A percentile compares a stretch with the other conserved stretches of the same genome.
phyloP scores from a whole-genome alignment of 2,888 invertebrate species.

The Chymomyza procnemis region DNA sequence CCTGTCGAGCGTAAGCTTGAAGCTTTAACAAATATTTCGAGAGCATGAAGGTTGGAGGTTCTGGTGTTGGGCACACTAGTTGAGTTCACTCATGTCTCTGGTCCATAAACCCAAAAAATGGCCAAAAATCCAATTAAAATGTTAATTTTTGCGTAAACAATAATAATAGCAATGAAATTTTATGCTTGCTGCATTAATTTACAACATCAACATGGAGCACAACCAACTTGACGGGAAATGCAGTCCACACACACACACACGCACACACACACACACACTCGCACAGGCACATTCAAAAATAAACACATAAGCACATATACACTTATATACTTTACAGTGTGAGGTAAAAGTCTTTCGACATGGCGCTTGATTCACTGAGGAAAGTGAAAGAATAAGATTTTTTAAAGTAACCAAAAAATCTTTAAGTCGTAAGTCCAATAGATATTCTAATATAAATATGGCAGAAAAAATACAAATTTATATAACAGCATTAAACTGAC shows the following conservation, averaged over 20 bases:
- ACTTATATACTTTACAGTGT: too few species aligned
- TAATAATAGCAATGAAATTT: constrained; percentile 42
- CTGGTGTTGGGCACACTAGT: background rate
- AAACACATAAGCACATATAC: too few species aligned
- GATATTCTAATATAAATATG: too few species aligned
- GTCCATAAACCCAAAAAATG: constrained; percentile 21
- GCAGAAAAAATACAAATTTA: too few species aligned
- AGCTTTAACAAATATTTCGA: background rate
- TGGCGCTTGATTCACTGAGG: too few species aligned
- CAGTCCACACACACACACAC: background rate
- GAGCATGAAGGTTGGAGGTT: background rate
- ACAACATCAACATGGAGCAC: constrained; percentile 23
- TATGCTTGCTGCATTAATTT: constrained; percentile 42
- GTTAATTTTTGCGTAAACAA: constrained; percentile 58
- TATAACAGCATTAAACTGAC: too few species aligned
- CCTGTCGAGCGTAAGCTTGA: background rate
- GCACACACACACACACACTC: background rate
- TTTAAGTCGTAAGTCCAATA: too few species aligned
- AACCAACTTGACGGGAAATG: background rate
- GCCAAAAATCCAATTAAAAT: constrained; percentile 58
- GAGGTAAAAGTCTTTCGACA: too few species aligned
- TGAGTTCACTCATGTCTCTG: background rate
- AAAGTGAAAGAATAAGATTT: too few species aligned
- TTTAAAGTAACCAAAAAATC: too few species aligned
- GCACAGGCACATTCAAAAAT: too few species aligned